These are phyloP conservation scores for Ceyx erithaca DNA, from an alignment of 2,797 vertebrate genomes.

Conservation along the genomic window DNA sequence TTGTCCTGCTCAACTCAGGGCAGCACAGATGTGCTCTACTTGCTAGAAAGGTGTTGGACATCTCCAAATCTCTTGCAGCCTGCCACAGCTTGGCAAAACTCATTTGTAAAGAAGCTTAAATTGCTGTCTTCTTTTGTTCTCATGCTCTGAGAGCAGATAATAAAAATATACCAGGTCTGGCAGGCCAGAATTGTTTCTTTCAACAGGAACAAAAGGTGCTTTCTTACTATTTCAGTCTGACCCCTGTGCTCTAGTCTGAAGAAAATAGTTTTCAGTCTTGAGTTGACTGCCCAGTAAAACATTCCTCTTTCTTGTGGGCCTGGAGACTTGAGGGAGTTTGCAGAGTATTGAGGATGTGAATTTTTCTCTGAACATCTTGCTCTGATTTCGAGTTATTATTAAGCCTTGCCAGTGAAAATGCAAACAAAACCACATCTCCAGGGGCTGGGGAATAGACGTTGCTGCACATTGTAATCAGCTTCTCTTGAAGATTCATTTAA, in stretches of 20 bases:
- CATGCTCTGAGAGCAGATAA: not conserved
- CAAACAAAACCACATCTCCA: conserved; percentile 60
- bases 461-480: conserved; percentile 64
- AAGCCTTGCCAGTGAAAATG: conserved; percentile 60
- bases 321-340: conserved; percentile 27
- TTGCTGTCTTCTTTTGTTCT: not conserved
- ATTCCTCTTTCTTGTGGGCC: not conserved
- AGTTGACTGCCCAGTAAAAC: conserved; percentile 27
- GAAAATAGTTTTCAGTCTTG: not conserved
- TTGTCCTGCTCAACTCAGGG: no score
- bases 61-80: not conserved
- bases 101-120: not conserved
- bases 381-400: conserved; percentile 71
- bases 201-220: not conserved
- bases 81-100: not conserved
- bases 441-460: conserved; percentile 38
- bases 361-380: conserved; percentile 63
- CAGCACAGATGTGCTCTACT: not conserved
- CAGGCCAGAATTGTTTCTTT: not conserved
- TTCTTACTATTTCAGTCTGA: not conserved
- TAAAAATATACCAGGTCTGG: not conserved
- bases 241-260: not conserved
- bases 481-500: conserved; percentile 69
- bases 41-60: not conserved
- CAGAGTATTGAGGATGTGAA: conserved; percentile 18